Conservation (phyloP, 2,888 invertebrate genomes). For the Ditula angustiorana region DNA sequence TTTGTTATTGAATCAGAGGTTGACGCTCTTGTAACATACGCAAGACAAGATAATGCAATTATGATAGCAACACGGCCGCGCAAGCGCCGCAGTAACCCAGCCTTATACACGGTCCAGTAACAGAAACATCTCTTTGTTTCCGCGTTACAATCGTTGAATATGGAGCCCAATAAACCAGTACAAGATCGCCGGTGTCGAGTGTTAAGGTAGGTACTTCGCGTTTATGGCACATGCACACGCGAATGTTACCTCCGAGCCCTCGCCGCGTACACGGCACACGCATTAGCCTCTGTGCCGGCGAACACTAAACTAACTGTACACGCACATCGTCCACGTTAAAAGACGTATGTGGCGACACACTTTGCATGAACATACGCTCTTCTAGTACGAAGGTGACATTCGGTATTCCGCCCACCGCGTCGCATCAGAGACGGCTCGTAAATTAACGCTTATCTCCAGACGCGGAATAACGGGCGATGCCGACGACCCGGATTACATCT, state of each 20-base stretch:
- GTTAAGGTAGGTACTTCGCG: not conserved
- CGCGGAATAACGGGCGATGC: constrained; percentile 49
- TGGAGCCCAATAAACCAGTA: not conserved
- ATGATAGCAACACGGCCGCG: no score
- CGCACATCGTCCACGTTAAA: not conserved
- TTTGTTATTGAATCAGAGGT: no score
- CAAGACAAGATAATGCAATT: no score
- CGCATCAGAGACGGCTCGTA: constrained; percentile 59
- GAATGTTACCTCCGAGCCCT: not conserved
- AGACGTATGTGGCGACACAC: not conserved
- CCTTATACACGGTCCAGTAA: no score
- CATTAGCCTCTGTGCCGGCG: constrained; percentile 17
- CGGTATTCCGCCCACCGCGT: constrained; percentile 60
- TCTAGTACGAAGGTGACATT: constrained; percentile 45
- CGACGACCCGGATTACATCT: constrained; percentile 50
- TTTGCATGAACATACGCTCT: not conserved
- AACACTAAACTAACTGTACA: not conserved
- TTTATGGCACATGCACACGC: not conserved
- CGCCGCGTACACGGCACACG: constrained; percentile 16
- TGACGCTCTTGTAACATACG: no score
- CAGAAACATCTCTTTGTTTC: no score
- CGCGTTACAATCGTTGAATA: not conserved
- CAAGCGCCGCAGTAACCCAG: no score
- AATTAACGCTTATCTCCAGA: constrained; percentile 57
- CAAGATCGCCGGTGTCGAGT: not conserved